Evolutionary conservation across 2,113 vertebrate species (phyloP).

Genomic region (Mesitornis unicolor): DNA sequence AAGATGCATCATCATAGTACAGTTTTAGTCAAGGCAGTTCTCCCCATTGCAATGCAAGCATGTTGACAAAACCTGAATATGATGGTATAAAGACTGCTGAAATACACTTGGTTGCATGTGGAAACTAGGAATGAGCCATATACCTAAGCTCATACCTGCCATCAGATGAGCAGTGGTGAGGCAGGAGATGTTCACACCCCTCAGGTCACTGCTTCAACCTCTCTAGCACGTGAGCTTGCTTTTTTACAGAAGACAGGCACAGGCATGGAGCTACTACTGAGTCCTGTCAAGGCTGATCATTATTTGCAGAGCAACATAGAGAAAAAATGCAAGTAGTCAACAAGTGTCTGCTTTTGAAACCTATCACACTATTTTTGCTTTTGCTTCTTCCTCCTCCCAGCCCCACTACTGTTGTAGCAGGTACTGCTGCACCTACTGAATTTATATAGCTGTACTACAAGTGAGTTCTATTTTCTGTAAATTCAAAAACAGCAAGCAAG

Average conservation of each 20-base stretch:
- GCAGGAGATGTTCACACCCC: background rate
- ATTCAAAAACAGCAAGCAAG: background rate
- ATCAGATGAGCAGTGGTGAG: background rate
- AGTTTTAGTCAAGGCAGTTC: background rate
- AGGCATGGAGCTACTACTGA: background rate
- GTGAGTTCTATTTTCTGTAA: background rate
- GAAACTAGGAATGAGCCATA: background rate
- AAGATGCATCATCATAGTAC: background rate
- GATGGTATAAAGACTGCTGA: background rate
- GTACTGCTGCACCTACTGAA: background rate
- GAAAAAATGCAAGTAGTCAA: background rate
- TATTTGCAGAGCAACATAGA: background rate
- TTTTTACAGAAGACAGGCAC: background rate
- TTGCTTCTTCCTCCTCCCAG: background rate
- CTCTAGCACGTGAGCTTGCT: background rate
- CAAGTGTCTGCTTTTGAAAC: background rate
- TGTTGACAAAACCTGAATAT: background rate
- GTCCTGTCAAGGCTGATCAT: background rate
- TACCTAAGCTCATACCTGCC: background rate
- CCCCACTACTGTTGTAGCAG: background rate
- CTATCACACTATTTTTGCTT: background rate
- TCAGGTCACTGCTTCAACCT: background rate
- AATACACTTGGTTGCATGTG: background rate
- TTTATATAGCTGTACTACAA: background rate
- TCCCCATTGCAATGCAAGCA: rapidly evolving